Evolutionary conservation across 2,113 vertebrate genomes (phyloP).

Genomic region (Herpailurus yagouaroundi): DNA sequence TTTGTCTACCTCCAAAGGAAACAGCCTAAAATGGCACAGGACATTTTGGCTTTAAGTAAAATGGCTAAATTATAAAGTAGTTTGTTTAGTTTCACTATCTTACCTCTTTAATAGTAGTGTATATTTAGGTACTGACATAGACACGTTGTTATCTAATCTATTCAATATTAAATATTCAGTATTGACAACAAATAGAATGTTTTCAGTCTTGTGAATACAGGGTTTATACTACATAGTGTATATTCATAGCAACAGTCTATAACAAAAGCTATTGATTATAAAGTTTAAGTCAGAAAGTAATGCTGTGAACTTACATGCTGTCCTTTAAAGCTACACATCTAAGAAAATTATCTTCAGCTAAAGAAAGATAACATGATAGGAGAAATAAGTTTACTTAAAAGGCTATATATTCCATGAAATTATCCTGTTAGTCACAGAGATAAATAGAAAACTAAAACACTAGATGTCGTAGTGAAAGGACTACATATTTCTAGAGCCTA

Average conservation of each 20-base stretch:
- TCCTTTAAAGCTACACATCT: conserved; percentile 23
- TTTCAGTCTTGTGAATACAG: neutral
- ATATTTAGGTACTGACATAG: neutral
- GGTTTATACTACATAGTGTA: neutral
- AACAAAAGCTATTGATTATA: conserved; percentile 44
- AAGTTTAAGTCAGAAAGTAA: conserved; percentile 22
- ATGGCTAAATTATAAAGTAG: neutral
- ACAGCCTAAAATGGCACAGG: neutral
- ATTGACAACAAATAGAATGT: neutral
- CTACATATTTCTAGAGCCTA: neutral
- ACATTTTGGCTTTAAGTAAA: neutral
- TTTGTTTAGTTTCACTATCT: conserved; percentile 15
- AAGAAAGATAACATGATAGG: conserved; percentile 4
- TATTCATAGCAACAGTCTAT: neutral
- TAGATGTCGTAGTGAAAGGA: neutral
- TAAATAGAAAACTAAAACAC: conserved; percentile 40
- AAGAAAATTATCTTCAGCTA: conserved; percentile 31
- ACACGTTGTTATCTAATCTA: neutral
- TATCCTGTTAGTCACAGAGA: neutral
- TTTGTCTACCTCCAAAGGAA: conserved; percentile 3
- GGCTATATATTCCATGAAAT: neutral
- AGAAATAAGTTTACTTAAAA: conserved; percentile 52
- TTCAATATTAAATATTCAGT: conserved; percentile 25
- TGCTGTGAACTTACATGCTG: neutral
- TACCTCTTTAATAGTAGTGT: neutral